These are phyloP conservation scores for Leucoraja ocellata DNA, from an alignment of 2,797 vertebrate genomes.

Conservation along the genomic window DNA sequence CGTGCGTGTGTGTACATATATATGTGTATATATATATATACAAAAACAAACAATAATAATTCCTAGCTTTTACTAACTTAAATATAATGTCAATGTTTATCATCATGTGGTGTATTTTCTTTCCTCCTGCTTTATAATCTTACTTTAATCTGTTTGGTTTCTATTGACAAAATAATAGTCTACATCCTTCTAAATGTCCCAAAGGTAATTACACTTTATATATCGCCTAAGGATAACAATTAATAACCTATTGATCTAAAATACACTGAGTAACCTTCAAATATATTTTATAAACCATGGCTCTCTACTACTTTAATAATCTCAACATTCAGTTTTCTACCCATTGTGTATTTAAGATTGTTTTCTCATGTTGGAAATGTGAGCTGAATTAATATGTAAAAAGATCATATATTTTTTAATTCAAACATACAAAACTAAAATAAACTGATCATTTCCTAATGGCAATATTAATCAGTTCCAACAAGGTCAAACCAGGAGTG, in stretches of 20 bases:
- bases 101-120: background rate
- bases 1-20: too few relatives aligned
- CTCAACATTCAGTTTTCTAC: background rate
- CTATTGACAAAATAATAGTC: constrained; percentile 33
- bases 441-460: background rate
- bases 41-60: too few relatives aligned
- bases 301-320: background rate
- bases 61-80: background rate
- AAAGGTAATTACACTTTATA: constrained; percentile 24
- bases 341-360: background rate
- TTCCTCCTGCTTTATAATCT: background rate
- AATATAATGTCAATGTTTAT: background rate
- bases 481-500: background rate
- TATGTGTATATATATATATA: too few relatives aligned
- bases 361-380: background rate
- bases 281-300: constrained; percentile 21
- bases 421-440: background rate
- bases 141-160: background rate
- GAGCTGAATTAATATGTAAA: background rate
- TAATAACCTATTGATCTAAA: constrained; percentile 13
- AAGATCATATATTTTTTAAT: too few relatives aligned
- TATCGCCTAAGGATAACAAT: constrained; percentile 13
- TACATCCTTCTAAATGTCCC: constrained; percentile 24
- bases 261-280: constrained; percentile 21
- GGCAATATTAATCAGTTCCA: background rate